These are phyloP conservation scores for Coracias cyanogaster DNA, from an alignment of 2,797 vertebrate species.

Conservation along the genomic window DNA sequence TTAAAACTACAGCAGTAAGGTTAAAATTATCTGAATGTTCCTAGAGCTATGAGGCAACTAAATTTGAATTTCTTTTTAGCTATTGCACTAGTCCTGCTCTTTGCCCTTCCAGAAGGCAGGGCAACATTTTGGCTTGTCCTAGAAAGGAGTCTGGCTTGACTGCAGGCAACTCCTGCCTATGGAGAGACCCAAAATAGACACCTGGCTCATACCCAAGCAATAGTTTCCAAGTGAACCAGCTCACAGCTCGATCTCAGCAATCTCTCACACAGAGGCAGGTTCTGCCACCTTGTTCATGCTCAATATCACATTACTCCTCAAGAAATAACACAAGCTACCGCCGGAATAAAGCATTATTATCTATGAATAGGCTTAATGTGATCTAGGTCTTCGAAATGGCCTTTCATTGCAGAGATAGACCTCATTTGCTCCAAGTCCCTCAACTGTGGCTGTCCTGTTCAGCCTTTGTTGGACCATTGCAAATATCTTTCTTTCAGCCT, in stretches of 20 bases:
- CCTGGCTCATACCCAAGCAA: slow-evolving; percentile 36
- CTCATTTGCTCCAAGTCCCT: background rate
- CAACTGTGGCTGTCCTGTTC: fast-evolving
- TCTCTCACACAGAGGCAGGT: background rate
- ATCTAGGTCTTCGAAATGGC: background rate
- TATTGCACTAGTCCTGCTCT: background rate
- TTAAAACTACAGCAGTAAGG: background rate
- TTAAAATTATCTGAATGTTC: background rate
- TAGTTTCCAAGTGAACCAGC: slow-evolving; percentile 53
- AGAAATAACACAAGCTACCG: background rate
- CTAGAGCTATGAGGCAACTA: background rate
- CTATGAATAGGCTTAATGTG: background rate
- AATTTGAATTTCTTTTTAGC: background rate
- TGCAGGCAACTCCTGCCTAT: background rate
- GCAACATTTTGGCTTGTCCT: background rate
- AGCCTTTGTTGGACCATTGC: background rate
- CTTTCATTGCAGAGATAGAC: background rate
- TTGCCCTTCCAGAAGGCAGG: background rate
- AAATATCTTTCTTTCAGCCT: background rate
- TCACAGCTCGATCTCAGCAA: background rate
- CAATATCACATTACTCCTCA: background rate
- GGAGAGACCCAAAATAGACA: slow-evolving; percentile 33
- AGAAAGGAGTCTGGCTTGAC: background rate
- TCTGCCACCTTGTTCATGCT: background rate
- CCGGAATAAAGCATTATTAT: background rate